Evolutionary conservation across 2,797 vertebrate species (phyloP), one percentile per base, ranked within the genome.

Genomic region (Pitangus sulphuratus): DNA sequence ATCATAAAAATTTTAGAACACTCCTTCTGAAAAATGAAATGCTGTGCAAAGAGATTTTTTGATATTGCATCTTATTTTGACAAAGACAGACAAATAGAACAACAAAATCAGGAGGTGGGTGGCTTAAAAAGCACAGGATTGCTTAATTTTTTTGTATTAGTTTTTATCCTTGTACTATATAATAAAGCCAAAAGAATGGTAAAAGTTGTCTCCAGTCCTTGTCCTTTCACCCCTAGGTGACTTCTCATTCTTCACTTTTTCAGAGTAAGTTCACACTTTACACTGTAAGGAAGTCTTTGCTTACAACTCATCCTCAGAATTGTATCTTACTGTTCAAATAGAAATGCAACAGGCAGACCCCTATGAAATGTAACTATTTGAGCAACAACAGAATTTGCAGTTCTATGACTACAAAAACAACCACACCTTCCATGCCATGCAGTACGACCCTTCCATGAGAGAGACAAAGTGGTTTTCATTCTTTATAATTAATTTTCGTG

Each of bases 381-480:
- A 78, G 39, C 9, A 79, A n/a, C 12, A 84, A 53, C n/a, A 71
- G 37, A 75, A 84, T 61, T 68, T 68, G 25, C 51, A 71, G 25
- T 65, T 76, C 30, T 53, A 21, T 30, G 57, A 8, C 35, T 50
- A 48, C 3, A 15, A 11, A 13, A 87, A 78, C 0, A 8, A 66
- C 31, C 16, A n/a, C 31, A 77, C 30, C 8, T 83, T 58, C 53
- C 44, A 45, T 0, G 2, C 14, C 25, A 48, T 1, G 0, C 0
- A 0, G 33, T 25, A 80, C 12, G 8, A 25, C 33, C 33, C 22
- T 70, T 48, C 33, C 44, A 58, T 1, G 9, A 6, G 33, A 30
- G 2, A 40, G 22, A 44, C 12, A 30, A 83, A 64, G 39, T n/a
- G 16, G 24, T 26, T 56, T 91, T 60, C 51, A 39, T 12, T 48